Evolutionary conservation across 2,113 vertebrate species (phyloP), one percentile per base, ranked within the genome.

Genomic region (Notothenia rossii): DNA sequence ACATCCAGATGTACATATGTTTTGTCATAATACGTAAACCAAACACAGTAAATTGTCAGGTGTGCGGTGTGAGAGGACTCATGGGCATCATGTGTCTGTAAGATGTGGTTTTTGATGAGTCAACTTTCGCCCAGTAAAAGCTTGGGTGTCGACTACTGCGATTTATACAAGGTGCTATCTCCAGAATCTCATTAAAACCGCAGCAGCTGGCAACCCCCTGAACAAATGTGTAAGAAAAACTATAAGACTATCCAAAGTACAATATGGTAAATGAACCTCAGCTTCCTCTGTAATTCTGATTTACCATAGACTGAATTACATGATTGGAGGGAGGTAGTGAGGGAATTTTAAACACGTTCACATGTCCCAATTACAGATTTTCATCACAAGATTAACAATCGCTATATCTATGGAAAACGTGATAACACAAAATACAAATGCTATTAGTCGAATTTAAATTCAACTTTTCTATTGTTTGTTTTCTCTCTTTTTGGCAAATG

Each of bases 1-100:
- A 51, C 83, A 76, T 89, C 87, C 92, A 93, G 87, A 91, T 86
- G 89, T 88, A 74, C 68, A 63, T 89, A 72, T 66, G 82, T 66
- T 73, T 63, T 64, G 55, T 82, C 77, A 77, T 56, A 81, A 79
- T 43, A 67, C 58, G 72, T 55, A 78, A 83, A 81, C 2, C 6
- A 18, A 73, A 62, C 53, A 25, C 55, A 69, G 43, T 56, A 40
- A 69, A 81, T 68, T 72, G 77, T 86, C 76, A 79, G 81, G 73
- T 48, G 72, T 63, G 74, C 17, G 11, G 55, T 3, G 48, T 55
- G 49, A 64, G 75, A 67, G 43, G 67, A 75, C 72, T 65, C 29
- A 1, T 33, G 74, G 79, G 59, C 51, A 56, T 72, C 53, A 22
- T 45, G 14, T 72, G 51, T 59, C 53, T 61, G 18, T 77, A 60